Evolutionary conservation across 2,797 vertebrate species (phyloP), one percentile per base, ranked within the genome.

Genomic region (Manis javanica): DNA sequence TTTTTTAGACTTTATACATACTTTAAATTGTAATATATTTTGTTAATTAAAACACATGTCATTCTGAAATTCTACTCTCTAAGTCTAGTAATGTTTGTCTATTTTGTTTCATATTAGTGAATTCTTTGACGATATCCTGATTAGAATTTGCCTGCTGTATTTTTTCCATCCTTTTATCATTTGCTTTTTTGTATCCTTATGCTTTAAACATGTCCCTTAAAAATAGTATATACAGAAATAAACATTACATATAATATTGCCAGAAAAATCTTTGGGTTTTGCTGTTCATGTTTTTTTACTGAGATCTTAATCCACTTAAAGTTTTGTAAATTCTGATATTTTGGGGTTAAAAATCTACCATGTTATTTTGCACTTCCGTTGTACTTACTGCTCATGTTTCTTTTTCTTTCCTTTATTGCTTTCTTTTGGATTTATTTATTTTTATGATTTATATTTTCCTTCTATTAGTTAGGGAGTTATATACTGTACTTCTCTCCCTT

Each of bases 351-450:
- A 91, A 90, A 59, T 51, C 31, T 77, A 14, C 10, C 42, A 23
- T 69, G n/a, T 93, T 66, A 69, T 37, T 91, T 71, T 91, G 34
- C 71, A 53, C 7, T 93, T 84, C 34, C 72, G 84, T 84, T 91
- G 69, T 3, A 15, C 31, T 29, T 69, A n/a, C 26, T 24, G 53
- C 8, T 77, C 59, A 75, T 37, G 16, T 63, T 55, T 69, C 31
- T 78, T 82, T 82, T 39, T 68, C 37, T 89, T 64, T 68, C 31
- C 15, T n/a, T 74, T 66, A 59, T 79, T 84, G 9, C 15, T 7
- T 42, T 83, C 34, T 84, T 68, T 85, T 57, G 31, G 3, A 77
- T 77, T 57, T 88, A 10, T 90, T 78, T 87, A 23, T 51, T 91
- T 88, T 82, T 49, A 84, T 66, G 66, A 69, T 86, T 68, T 69